Evolutionary conservation across 2,888 invertebrate species (phyloP), one percentile per base, ranked within the genome.

Genomic region (Philereme transversata): DNA sequence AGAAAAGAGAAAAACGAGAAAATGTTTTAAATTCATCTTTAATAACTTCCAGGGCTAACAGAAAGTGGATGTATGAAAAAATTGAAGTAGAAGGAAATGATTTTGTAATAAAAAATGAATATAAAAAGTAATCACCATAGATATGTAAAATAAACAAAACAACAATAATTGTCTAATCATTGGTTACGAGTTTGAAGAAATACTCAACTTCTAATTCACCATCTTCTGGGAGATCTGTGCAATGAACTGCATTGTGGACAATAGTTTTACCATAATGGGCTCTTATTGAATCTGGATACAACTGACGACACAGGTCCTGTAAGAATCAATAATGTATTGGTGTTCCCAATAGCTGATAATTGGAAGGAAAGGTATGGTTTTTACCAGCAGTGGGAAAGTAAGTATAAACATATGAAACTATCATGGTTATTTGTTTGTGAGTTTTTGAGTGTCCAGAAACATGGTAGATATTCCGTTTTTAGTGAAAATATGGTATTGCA

Each of bases 201-300:
- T 96, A 96, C 82, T 96, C 95, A 51, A 96, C 90, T 93, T 99
- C 99, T 55, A 96, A 81, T 61, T 93, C 85, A 2, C 96, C 96
- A 89, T 98, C 98, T 81, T 98, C 98, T 0, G 95, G 94, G 49
- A 99, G 93, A 93, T 99, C 98, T 4, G 98, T 98, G 81, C 98
- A 98, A 83, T 99, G 98, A 2, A 98, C 93, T 6, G 96, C 98
- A 92, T 98, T 99, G 74, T 95, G 93, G 41, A 97, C 92, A 81
- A 95, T 96, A 64, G 94, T 94, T 70, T 94, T 94, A 0, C 99
- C 98, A 92, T 95, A 98, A 66, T 93, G 93, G 5, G 98, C 98
- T 77, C 98, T 93, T 48, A 99, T 89, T 4, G 97, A 95, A 64
- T 95, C 92, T 0, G 98, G 97, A 61, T 97, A 94, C 55, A 98